A percentile compares a stretch with the other conserved stretches of the same genome.
These are phyloP conservation scores for Clamator glandarius DNA, from an alignment of 2,797 vertebrate genomes.

Conservation along the genomic window DNA sequence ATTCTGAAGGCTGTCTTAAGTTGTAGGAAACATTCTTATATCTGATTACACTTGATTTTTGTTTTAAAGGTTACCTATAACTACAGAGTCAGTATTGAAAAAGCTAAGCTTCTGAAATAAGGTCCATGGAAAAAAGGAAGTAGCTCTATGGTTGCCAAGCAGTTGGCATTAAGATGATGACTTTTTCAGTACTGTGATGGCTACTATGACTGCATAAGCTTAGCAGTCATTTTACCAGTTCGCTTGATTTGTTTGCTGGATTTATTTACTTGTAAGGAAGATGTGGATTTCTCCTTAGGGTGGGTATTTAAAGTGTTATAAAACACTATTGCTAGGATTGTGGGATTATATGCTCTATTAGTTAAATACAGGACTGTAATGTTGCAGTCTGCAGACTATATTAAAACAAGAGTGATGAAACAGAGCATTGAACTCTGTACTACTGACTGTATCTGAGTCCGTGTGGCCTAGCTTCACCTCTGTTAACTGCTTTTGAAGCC, in stretches of 20 bases:
- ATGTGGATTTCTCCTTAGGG: background rate
- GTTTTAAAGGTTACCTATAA: background rate
- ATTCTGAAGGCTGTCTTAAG: background rate
- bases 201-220: background rate
- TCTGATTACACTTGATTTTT: background rate
- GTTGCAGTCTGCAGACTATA: background rate
- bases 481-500: background rate
- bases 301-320: background rate
- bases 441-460: background rate
- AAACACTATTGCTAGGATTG: background rate
- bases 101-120: background rate
- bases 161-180: accelerated
- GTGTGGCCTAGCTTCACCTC: background rate
- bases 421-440: background rate
- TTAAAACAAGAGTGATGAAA: background rate
- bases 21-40: background rate
- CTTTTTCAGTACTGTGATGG: background rate
- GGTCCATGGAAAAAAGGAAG: background rate
- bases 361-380: background rate
- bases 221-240: background rate
- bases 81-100: background rate
- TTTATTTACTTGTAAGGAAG: background rate
- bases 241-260: background rate
- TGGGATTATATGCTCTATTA: background rate
- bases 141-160: background rate